phyloP scores from a whole-genome alignment of 2,113 vertebrate species.

The Phalacrocorax pelagicus region DNA sequence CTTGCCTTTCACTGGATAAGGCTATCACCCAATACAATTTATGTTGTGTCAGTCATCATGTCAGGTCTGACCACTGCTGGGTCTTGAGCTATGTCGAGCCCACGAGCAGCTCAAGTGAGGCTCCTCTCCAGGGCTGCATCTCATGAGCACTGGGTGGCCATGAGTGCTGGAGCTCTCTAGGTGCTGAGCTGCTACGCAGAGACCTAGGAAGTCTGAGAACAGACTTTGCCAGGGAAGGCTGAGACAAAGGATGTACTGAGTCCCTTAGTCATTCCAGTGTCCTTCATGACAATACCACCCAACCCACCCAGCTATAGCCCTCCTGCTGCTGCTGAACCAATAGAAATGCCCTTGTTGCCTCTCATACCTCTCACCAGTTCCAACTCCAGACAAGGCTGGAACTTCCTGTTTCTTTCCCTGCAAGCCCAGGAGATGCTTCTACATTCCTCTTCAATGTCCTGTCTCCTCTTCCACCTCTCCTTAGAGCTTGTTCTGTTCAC shows the following conservation, averaged over 20 bases:
- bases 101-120: not conserved
- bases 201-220: not conserved
- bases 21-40: not conserved
- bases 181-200: fast-evolving
- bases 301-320: not conserved
- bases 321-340: not conserved
- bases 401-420: not conserved
- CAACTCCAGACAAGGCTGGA: not conserved
- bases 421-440: not conserved
- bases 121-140: not conserved
- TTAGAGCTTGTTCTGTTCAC: not conserved
- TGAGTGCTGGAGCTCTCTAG: not conserved
- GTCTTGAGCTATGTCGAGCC: not conserved
- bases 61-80: not conserved
- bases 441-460: not conserved
- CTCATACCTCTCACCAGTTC: not conserved
- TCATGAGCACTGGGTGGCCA: fast-evolving
- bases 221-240: not conserved
- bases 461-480: not conserved
- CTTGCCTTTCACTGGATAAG: not conserved
- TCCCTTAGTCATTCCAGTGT: not conserved
- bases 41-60: not conserved
- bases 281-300: not conserved
- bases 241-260: not conserved
- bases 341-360: not conserved